Percentiles rank a stretch among this genome's conserved stretches.
These are phyloP conservation scores for Geococcyx californianus DNA, from an alignment of 2,113 vertebrate species.

Conservation along the genomic window DNA sequence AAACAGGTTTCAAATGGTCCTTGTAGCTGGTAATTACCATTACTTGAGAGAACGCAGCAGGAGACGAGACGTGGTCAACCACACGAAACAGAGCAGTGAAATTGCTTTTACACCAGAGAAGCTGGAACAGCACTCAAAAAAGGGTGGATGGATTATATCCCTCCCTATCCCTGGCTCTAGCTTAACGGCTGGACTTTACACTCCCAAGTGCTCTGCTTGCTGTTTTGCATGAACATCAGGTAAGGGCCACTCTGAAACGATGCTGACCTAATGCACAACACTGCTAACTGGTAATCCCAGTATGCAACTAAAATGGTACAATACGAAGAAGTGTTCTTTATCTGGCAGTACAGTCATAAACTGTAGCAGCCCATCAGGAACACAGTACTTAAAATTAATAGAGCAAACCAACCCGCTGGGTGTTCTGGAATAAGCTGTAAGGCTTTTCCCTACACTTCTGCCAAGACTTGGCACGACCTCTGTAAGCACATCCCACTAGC, in stretches of 20 bases:
- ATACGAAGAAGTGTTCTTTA: constrained; percentile 2
- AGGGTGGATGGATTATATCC: background rate
- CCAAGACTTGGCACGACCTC: constrained; percentile 38
- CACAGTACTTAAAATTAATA: constrained; percentile 17
- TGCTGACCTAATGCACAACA: background rate
- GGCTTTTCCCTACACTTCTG: constrained; percentile 10
- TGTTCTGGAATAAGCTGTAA: constrained; percentile 4
- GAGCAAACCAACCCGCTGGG: constrained; percentile 24
- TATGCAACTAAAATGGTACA: background rate
- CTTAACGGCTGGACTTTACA: background rate
- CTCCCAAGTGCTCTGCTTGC: background rate
- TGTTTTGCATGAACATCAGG: background rate
- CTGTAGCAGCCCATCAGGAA: background rate
- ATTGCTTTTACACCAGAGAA: background rate
- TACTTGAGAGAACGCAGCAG: background rate
- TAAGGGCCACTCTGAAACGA: background rate
- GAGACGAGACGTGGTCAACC: background rate
- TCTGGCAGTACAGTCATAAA: background rate
- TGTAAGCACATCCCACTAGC: constrained; percentile 10
- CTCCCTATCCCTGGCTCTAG: background rate
- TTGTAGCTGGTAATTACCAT: background rate
- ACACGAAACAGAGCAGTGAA: background rate
- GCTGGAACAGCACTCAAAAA: background rate
- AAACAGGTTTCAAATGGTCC: background rate
- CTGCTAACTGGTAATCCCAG: background rate